Evolutionary conservation across 2,797 vertebrate genomes (phyloP).

Genomic region (Babyrousa celebensis): DNA sequence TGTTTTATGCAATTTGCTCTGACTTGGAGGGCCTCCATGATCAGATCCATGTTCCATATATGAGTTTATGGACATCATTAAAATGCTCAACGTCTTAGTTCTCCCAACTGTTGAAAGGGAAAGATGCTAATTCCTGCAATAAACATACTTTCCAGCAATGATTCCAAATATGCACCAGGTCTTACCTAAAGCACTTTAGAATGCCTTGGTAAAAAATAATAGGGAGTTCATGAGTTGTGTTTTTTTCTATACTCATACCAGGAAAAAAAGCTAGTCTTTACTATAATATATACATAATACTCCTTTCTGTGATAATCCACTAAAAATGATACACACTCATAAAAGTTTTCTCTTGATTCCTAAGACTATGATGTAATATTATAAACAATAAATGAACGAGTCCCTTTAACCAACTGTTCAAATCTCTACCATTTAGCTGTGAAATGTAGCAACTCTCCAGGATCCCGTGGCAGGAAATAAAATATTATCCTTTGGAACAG

Average conservation of each 20-base stretch:
- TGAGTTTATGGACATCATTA: constrained; percentile 19
- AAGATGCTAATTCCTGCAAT: background rate
- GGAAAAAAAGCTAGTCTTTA: background rate
- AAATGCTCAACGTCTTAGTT: background rate
- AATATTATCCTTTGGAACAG: constrained; percentile 72
- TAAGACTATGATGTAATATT: constrained; percentile 62
- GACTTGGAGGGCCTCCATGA: background rate
- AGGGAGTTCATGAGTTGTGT: background rate
- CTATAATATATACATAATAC: background rate
- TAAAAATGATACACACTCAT: constrained; percentile 36
- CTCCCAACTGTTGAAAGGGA: background rate
- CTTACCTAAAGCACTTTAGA: constrained; percentile 23
- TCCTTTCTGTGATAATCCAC: constrained; percentile 44
- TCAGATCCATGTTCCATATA: background rate
- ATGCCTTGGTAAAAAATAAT: background rate
- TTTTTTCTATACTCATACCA: background rate
- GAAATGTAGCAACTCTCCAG: constrained; percentile 80
- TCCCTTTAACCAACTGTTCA: constrained; percentile 76
- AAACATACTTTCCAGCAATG: constrained; percentile 1
- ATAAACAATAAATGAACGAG: constrained; percentile 70
- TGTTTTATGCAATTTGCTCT: constrained; percentile 15
- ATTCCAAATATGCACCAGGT: background rate
- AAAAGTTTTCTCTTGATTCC: constrained; percentile 47
- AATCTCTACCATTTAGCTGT: constrained; percentile 75
- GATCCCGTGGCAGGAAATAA: constrained; percentile 75